Base-by-base conservation (phyloP, 1,140 invertebrate genomes). In the Camponotus pennsylvanicus region DNA sequence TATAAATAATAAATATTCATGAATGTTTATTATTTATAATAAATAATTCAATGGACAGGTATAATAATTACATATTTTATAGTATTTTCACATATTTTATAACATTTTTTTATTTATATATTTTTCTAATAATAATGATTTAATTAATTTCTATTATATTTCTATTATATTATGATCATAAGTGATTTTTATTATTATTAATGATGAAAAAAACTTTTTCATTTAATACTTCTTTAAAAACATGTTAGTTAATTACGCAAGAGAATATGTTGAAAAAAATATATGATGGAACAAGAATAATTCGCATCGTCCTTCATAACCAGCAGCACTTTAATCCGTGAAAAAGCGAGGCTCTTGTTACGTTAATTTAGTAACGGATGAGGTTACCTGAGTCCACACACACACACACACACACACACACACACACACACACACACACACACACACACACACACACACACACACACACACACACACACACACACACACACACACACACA, bases 311-410 rank as follows among this genome's bases (percentile, higher is more conserved):
- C 42, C 13, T 52, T 8, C 11, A 52, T 59, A 0, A 8, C 37
- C 5, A 18, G 6, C 7, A 7, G 15, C 21, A 2, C 15, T 82
- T 59, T 82, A 61, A 57, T 80, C 27, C 6, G 18, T 9, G n/a
- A 52, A 73, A 82, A 59, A 59, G n/a, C n/a, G 32, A 45, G 4
- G 49, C 66, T 55, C 45, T 42, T 71, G 67, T 80, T 80, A 71
- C 77, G 63, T 82, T 82, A 82, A 82, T 49, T 82, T 61, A 82
- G 37, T 82, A 82, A 82, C 37, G 18, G n/a, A 15, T 13, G 21
- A 18, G 21, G 49, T 71, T 66, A 82, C 11, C 37, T 7, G 49
- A 70, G 8, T 52, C 5, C 37, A 52, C 13, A 49, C 13, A 49
- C 45, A 49, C 45, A 45, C 9, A 45, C 9, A 45, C 9, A 45